phyloP scores from a whole-genome alignment of 2,113 vertebrate genomes.

The Antechinus flavipes region DNA sequence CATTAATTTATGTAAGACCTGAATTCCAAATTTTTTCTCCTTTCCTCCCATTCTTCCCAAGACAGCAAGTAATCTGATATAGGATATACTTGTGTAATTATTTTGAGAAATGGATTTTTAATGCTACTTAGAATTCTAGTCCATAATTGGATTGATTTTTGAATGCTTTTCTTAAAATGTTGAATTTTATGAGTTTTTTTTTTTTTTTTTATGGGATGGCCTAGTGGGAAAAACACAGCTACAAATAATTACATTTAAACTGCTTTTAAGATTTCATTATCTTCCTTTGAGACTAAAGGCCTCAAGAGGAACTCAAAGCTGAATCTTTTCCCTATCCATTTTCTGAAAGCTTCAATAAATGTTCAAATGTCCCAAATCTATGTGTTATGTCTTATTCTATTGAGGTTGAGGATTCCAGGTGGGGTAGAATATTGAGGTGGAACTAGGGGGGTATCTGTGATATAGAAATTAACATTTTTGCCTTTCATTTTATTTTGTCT shows the following conservation, averaged over 20 bases:
- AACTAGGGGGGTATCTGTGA: background rate
- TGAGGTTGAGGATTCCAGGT: background rate
- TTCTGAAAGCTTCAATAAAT: background rate
- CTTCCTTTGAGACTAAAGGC: background rate
- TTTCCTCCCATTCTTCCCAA: too few relatives aligned
- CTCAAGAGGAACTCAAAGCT: background rate
- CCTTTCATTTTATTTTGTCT: background rate
- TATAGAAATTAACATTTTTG: background rate
- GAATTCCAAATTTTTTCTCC: too few relatives aligned
- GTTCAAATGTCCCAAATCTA: background rate
- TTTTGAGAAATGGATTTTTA: background rate
- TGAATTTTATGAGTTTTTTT: background rate
- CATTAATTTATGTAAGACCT: too few relatives aligned
- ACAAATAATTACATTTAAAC: background rate
- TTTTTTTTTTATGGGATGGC: background rate
- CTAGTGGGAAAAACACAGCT: background rate
- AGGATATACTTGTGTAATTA: background rate
- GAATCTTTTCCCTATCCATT: background rate
- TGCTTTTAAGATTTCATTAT: background rate
- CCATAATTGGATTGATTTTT: background rate
- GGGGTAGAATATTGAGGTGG: background rate
- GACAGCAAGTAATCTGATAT: too few relatives aligned
- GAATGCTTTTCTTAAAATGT: background rate
- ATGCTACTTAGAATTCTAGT: background rate
- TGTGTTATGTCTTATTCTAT: background rate